A percentile compares a stretch with the other conserved stretches of the same genome.
phyloP scores from a whole-genome alignment of 1,140 invertebrate genomes.

The Drosophila pectinifera region DNA sequence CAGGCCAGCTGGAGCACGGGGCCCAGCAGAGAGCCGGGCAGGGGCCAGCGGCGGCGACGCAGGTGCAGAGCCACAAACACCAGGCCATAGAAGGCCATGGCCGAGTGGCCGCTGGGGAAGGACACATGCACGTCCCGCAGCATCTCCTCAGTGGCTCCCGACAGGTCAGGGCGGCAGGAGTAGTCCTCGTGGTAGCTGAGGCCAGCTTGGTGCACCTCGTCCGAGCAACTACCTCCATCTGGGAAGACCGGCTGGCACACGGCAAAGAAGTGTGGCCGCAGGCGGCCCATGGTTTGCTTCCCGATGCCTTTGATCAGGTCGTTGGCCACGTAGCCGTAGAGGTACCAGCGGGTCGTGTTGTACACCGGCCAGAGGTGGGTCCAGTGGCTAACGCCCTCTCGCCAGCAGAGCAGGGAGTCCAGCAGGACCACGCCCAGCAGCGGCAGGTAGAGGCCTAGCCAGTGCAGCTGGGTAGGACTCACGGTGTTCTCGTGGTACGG shows the following conservation, averaged over 20 bases:
- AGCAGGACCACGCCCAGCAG: conserved; percentile 29
- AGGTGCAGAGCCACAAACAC: conserved; percentile 92
- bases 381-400: conserved; percentile 54
- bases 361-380: conserved; percentile 87
- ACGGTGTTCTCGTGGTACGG: conserved; percentile 93
- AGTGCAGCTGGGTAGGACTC: conserved; percentile 30
- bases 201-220: conserved; percentile 84
- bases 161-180: conserved; percentile 85
- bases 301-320: conserved; percentile 93
- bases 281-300: conserved; percentile 94
- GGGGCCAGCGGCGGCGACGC: conserved; percentile 85
- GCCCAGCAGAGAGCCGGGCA: conserved; percentile 32
- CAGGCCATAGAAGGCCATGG: conserved; percentile 92
- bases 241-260: conserved; percentile 88
- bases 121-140: conserved; percentile 90
- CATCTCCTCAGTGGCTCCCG: conserved; percentile 85
- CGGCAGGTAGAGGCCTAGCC: conserved; percentile 38
- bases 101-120: conserved; percentile 93
- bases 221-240: conserved; percentile 49
- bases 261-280: conserved; percentile 95
- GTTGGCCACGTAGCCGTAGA: conserved; percentile 91
- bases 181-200: conserved; percentile 88
- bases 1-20: conserved; percentile 58
- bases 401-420: conserved; percentile 27
- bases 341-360: conserved; percentile 90